Evolutionary conservation across 2,113 vertebrate genomes (phyloP), one percentile per base, ranked within the genome.

Genomic region (Protomyctophum bolini): DNA sequence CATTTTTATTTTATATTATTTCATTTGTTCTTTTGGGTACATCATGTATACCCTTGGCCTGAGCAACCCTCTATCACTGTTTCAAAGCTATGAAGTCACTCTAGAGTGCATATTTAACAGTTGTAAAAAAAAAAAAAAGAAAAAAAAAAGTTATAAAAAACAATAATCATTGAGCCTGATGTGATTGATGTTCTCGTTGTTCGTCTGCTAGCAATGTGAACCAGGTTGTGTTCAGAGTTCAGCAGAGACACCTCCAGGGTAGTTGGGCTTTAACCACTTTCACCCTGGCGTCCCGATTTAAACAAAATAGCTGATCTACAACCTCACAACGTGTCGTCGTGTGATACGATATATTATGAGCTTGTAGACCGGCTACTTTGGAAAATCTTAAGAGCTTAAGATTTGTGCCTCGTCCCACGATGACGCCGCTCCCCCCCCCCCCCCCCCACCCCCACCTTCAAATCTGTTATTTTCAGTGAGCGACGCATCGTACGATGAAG

Each of bases 191-290:
- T 77, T n/a, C 33, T 73, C 70, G 55, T 75, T 63, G 65, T 77
- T 85, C 83, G 81, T 72, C 80, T 90, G 81, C 84, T 82, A 79
- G 83, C 71, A 79, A 63, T 72, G 72, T 81, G 78, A 86, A 83
- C 80, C 14, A 77, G 77, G 73, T 82, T 66, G 68, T 66, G 76
- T 64, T 59, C 71, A 65, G 77, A 67, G 14, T 58, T 80, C 51
- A 82, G 59, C 81, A 70, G 76, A 78, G 75, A 72, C 57, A 71
- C 75, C 70, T 86, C 75, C 87, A 82, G 85, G 80, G 81, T 15
- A 46, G 55, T 79, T 72, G 46, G 71, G 64, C 76, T 73, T 48
- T 61, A 41, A 41, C 33, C 33, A 41, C 33, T 41, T 41, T 41
- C 33, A 41, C 33, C 33, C 33, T 41, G 5, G 33, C 33, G 33